These are phyloP conservation scores for Phaonia tiefii DNA, from an alignment of 2,888 invertebrate species.

Conservation along the genomic window DNA sequence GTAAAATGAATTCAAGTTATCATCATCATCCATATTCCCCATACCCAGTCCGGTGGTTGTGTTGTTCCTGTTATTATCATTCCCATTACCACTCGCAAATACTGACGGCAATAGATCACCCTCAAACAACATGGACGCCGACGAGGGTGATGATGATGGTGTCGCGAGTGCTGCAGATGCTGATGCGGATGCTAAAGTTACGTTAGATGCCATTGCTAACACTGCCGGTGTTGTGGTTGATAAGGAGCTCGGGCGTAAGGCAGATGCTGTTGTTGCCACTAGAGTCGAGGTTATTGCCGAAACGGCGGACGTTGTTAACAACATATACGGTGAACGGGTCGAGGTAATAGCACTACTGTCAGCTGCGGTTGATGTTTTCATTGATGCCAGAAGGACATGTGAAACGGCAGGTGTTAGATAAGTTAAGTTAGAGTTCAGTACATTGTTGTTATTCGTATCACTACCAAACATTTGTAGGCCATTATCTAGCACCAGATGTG, in stretches of 20 bases:
- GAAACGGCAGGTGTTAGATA: slow-evolving; percentile 74
- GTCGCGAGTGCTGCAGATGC: background rate
- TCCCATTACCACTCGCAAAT: slow-evolving; percentile 44
- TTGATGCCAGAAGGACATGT: slow-evolving; percentile 77
- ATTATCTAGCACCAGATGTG: slow-evolving; percentile 42
- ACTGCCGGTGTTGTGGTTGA: slow-evolving; percentile 62
- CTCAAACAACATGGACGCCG: slow-evolving; percentile 56
- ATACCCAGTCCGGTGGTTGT: slow-evolving; percentile 30
- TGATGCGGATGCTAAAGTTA: slow-evolving; percentile 2
- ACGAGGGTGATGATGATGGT: slow-evolving; percentile 19
- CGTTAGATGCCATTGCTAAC: slow-evolving; percentile 59
- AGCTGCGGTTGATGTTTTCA: slow-evolving; percentile 66
- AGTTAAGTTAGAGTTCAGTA: slow-evolving; percentile 8
- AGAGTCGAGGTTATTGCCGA: slow-evolving; percentile 69
- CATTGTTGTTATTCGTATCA: slow-evolving; percentile 37
- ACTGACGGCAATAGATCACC: slow-evolving; percentile 56
- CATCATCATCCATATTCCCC: slow-evolving; percentile 51
- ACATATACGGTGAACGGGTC: slow-evolving; percentile 27
- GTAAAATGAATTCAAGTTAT: slow-evolving; percentile 79
- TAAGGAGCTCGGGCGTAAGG: slow-evolving; percentile 74
- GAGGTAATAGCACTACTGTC: background rate
- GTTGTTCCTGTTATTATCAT: slow-evolving; percentile 49
- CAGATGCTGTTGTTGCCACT: slow-evolving; percentile 73
- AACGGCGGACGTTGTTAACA: slow-evolving; percentile 48
- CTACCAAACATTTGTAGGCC: slow-evolving; percentile 38